These are phyloP conservation scores for Grammomys surdaster DNA, from an alignment of 2,113 vertebrate genomes.

Conservation along the genomic window DNA sequence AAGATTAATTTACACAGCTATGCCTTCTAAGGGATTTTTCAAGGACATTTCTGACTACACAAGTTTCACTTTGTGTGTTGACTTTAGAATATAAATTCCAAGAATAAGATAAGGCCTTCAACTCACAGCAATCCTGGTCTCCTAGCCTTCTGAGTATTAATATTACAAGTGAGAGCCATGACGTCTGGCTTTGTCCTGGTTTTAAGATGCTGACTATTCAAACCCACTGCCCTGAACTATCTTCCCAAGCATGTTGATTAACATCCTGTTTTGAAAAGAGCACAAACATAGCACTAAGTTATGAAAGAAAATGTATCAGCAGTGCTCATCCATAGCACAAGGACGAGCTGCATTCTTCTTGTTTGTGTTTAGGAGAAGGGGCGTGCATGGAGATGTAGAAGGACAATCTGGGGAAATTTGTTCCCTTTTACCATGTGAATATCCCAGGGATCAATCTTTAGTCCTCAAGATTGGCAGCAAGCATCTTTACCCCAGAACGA, in stretches of 20 bases:
- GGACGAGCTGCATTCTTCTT: too few species aligned
- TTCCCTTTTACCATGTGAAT: neutral
- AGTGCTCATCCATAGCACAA: neutral
- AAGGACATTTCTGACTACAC: neutral
- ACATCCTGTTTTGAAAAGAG: neutral
- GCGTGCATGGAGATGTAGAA: neutral
- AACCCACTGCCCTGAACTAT: neutral
- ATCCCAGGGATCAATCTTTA: too few species aligned
- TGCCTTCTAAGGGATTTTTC: slow-evolving; percentile 38
- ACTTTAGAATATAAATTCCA: slow-evolving; percentile 39
- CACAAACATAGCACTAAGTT: neutral
- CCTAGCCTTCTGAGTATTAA: neutral
- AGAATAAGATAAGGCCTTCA: neutral
- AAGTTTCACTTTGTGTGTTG: neutral
- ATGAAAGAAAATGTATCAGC: neutral
- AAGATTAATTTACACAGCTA: neutral
- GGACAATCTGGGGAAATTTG: neutral
- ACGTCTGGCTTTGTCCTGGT: neutral
- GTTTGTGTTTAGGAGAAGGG: neutral
- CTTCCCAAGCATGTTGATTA: neutral
- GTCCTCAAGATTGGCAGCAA: neutral
- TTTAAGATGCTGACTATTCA: neutral
- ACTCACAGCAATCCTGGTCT: neutral
- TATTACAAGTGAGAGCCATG: neutral
- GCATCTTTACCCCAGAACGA: too few species aligned